These are phyloP conservation scores for Echinops telfairi DNA, from an alignment of 2,113 vertebrate genomes.

Conservation along the genomic window DNA sequence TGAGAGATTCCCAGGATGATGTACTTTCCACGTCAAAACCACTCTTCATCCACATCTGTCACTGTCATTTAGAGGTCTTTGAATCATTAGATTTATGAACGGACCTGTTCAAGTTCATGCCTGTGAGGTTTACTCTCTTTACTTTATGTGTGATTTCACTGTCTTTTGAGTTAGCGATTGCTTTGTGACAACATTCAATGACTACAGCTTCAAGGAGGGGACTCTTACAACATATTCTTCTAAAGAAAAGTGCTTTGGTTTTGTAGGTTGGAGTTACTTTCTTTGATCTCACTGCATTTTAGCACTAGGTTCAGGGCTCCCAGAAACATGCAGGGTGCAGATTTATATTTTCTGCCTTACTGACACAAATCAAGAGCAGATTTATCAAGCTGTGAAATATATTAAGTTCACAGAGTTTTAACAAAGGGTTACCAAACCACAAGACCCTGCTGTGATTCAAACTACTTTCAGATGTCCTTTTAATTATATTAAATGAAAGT, in stretches of 20 bases:
- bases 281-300: conserved; percentile 81
- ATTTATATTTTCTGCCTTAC: conserved; percentile 84
- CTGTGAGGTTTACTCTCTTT: neutral
- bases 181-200: conserved; percentile 15
- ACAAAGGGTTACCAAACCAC: conserved; percentile 85
- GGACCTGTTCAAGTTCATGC: conserved; percentile 37
- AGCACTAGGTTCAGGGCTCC: conserved; percentile 60
- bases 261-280: conserved; percentile 70
- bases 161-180: conserved; percentile 33
- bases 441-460: conserved; percentile 80
- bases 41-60: neutral
- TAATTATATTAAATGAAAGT: conserved; percentile 88
- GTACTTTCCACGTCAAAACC: neutral
- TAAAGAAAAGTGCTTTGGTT: conserved; percentile 22
- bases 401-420: conserved; percentile 88
- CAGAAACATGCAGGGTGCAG: conserved; percentile 74
- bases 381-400: conserved; percentile 88
- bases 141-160: neutral
- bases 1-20: conserved; percentile 45
- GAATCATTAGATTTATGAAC: conserved; percentile 47
- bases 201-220: neutral
- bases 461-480: conserved; percentile 88
- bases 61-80: neutral
- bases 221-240: conserved; percentile 48
- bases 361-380: conserved; percentile 85